Base-by-base conservation (phyloP, 2,888 invertebrate species). In the Hermodice carunculata region DNA sequence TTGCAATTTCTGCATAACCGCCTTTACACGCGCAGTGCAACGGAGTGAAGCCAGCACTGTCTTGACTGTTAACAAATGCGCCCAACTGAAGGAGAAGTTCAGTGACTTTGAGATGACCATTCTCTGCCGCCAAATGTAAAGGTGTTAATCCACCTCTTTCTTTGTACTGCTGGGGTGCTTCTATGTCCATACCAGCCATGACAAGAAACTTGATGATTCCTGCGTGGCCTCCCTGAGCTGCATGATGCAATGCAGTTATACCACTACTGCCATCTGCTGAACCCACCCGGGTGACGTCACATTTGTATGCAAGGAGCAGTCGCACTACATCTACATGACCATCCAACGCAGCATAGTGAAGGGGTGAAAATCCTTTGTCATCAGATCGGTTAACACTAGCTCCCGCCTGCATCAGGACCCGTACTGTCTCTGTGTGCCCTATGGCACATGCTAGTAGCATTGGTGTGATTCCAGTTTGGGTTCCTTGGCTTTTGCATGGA, bases 31-130 rank as follows among this genome's bases (percentile, higher is more conserved):
- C 74, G 44, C 76, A 53, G 42, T 77, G 67, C 11, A 78, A 54
- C 3, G 78, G 70, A 0, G 77, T 74, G 56, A 75, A 71, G 2
- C 71, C 66, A 2, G 67, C 57, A 37, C 71, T 73, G 60, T 80
- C 77, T 28, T 65, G 68, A 2, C 65, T 44, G 66, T 81, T 73
- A n/a, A 77, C 69, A 26, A 71, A 67, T 11, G 77, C 78, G 14
- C 76, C 76, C 51, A 74, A 54, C 5, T 67, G 66, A 2, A 79
- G 28, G 54, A 81, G 66, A 2, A 70, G 32, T 44, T 73, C 70
- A 0, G 75, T 70, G 17, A 77, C 69, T 1, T 74, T 64, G 19
- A 52, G 42, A 46, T 78, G 76, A 22, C 70, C 70, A 37, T 67
- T 58, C 42, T 69, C 67, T 32, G 71, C 73, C 3, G 76, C 75